Conservation (phyloP, 2,888 invertebrate species). For the Scrobipalpa atriplicella region DNA sequence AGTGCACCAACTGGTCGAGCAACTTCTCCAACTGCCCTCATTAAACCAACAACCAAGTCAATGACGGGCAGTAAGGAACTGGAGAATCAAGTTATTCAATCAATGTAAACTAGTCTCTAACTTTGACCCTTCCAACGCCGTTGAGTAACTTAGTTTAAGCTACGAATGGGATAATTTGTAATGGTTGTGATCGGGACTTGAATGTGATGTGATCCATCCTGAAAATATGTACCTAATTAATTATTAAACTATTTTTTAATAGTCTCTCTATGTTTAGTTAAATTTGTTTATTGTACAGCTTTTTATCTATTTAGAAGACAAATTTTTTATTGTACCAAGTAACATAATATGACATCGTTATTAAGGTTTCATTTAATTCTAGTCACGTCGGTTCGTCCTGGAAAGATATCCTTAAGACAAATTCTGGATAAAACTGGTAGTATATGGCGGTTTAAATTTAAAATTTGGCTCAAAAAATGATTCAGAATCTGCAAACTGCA, state of each 20-base stretch:
- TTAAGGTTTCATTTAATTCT: too few species aligned
- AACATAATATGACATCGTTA: too few species aligned
- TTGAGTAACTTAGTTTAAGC: conserved; percentile 29
- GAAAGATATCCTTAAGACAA: conserved; percentile 32
- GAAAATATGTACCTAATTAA: neutral
- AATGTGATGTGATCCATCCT: neutral
- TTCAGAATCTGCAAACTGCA: neutral
- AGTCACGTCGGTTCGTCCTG: conserved; percentile 27
- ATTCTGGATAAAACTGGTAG: conserved; percentile 35
- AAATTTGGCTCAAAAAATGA: too few species aligned
- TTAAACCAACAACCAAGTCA: conserved; percentile 18
- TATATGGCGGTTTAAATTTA: conserved; percentile 33
- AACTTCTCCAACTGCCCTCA: conserved; percentile 5
- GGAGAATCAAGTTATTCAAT: conserved; percentile 30
- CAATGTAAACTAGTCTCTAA: conserved; percentile 28
- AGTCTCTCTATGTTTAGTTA: neutral
- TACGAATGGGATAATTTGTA: neutral
- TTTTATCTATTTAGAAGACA: too few species aligned
- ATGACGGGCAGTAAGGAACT: conserved; percentile 22
- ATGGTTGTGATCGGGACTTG: neutral
- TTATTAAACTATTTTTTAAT: too few species aligned
- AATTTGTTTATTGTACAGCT: too few species aligned
- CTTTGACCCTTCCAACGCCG: conserved; percentile 23
- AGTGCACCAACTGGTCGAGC: neutral
- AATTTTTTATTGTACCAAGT: too few species aligned